Evolutionary conservation across 2,888 invertebrate genomes (phyloP), one percentile per base, ranked within the genome.

Genomic region (Philereme transversata): DNA sequence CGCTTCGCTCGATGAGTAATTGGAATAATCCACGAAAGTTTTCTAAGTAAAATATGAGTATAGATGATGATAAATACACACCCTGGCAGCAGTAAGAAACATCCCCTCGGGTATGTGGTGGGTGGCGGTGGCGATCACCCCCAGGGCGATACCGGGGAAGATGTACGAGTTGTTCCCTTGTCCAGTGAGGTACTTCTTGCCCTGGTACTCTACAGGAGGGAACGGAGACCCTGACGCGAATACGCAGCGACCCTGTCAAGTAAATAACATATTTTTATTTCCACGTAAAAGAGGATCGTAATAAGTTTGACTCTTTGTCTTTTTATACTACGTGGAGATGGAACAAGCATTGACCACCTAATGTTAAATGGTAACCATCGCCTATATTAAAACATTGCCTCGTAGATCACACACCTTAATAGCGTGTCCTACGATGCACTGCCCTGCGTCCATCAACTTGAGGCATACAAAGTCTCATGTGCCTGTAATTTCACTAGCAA

Each of bases 111-210:
- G 96, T 79, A 99, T 98, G 79, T 98, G 98, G 81, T 98, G 97
- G 5, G 98, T 96, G 58, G 97, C 97, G 38, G 98, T 97, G 10
- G 96, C 95, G 70, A 99, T 97, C 6, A 98, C 97, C 6, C 99
- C 99, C 22, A 99, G 94, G 7, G 98, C 99, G 57, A 99, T 93
- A 5, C 99, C 99, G 0, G 99, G 99, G 93, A 98, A 99, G 78
- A 99, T 98, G 87, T 99, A 99, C 0, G 99, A 97, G 87, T 99
- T 99, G 88, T 99, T 99, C 62, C 99, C 99, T 85, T 99, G 99
- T 0, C 99, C 99, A 0, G 99, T 97, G 70, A 95, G 94, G 88
- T 93, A 98, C 4, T 95, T 95, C 83, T 96, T 96, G 22, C 97
- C 98, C 57, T 95, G 94, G 75, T 95, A 93, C 9, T 94, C 92